These are phyloP conservation scores for Paramormyrops hopkinsi DNA, from an alignment of 2,797 vertebrate species.

Conservation along the genomic window DNA sequence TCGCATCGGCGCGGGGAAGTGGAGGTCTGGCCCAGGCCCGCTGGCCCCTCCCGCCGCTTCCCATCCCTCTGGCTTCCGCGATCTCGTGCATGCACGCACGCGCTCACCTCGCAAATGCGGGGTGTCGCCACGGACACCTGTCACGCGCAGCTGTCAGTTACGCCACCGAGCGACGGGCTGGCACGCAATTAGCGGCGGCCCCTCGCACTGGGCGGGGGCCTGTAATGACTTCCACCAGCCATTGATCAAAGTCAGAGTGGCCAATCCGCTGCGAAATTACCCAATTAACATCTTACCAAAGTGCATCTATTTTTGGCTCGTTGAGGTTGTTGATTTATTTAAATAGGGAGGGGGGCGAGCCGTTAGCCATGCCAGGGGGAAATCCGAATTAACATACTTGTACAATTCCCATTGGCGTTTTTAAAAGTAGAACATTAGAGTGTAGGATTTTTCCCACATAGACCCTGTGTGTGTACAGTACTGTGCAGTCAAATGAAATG, in stretches of 20 bases:
- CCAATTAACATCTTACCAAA: slow-evolving; percentile 53
- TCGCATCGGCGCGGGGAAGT: neutral
- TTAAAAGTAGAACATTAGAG: neutral
- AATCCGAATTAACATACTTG: neutral
- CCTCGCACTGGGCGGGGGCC: slow-evolving; percentile 47
- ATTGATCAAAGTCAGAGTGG: slow-evolving; percentile 71
- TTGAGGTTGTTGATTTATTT: slow-evolving; percentile 39
- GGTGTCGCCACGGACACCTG: slow-evolving; percentile 63
- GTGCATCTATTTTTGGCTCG: slow-evolving; percentile 35
- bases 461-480: neutral
- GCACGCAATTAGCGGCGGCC: slow-evolving; percentile 58
- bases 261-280: slow-evolving; percentile 51
- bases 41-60: neutral
- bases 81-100: neutral
- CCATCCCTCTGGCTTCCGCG: neutral
- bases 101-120: slow-evolving; percentile 5
- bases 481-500: neutral
- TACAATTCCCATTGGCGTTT: neutral
- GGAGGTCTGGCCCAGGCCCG: neutral
- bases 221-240: slow-evolving; percentile 66
- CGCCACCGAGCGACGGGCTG: slow-evolving; percentile 54
- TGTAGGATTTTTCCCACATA: neutral
- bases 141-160: slow-evolving; percentile 68
- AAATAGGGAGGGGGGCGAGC: neutral
- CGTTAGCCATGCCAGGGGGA: neutral